A percentile compares a stretch with the other conserved stretches of the same genome.
Evolutionary conservation across 1,140 invertebrate genomes (phyloP).

Genomic region (Stenopsyche tienmushanensis): DNA sequence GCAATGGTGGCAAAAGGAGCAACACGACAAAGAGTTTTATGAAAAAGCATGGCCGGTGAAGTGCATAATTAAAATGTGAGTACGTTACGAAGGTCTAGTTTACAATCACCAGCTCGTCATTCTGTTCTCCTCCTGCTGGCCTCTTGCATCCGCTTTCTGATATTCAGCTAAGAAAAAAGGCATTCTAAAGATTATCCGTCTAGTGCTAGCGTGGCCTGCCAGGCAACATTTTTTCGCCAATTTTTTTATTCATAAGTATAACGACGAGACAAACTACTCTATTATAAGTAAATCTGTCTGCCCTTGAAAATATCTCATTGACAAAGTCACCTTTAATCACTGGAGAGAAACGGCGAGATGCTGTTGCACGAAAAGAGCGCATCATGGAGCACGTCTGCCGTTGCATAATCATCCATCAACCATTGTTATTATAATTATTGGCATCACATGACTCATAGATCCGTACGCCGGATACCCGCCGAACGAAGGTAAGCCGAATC

Average conservation of each 20-base stretch:
- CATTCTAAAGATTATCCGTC: neutral
- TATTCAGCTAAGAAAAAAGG: constrained; percentile 5
- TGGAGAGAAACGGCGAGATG: neutral
- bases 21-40: neutral
- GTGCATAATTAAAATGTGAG: constrained; percentile 13
- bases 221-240: constrained; percentile 22
- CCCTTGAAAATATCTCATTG: constrained; percentile 34
- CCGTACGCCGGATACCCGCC: no score
- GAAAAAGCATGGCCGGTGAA: neutral
- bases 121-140: constrained; percentile 1
- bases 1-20: no score
- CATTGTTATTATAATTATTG: no score
- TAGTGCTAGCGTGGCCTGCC: no score
- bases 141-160: constrained; percentile 1
- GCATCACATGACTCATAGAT: no score
- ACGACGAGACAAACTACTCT: constrained; percentile 34
- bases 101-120: neutral
- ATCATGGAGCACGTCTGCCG: no score
- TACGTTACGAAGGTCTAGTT: constrained; percentile 24
- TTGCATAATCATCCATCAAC: no score
- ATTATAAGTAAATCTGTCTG: constrained; percentile 39
- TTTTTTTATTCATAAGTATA: constrained; percentile 33
- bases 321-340: constrained; percentile 31
- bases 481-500: no score
- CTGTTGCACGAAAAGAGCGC: neutral